Conservation (phyloP, 1,140 invertebrate genomes). For the Acromyrmex echinatior region DNA sequence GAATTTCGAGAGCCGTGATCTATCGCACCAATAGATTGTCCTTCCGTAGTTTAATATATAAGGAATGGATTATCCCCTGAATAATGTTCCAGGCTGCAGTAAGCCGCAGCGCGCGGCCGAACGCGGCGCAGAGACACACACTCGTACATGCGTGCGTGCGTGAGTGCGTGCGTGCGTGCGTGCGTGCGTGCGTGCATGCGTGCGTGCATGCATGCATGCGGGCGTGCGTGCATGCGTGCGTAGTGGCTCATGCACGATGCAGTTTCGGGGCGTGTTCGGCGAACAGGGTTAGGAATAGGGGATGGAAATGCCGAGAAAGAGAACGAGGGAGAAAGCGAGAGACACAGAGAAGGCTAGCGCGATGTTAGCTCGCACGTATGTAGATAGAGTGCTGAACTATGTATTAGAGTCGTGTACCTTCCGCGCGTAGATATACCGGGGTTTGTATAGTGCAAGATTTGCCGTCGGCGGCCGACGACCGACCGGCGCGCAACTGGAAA, state of each 20-base stretch:
- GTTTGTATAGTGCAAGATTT: constrained; percentile 83
- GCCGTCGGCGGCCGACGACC: constrained; percentile 74
- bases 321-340: constrained; percentile 38
- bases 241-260: constrained; percentile 56
- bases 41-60: constrained; percentile 79
- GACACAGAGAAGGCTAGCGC: constrained; percentile 79
- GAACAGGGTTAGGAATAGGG: constrained; percentile 69
- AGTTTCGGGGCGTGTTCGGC: constrained; percentile 72
- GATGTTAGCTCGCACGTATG: constrained; percentile 82
- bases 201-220: background rate
- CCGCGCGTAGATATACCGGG: constrained; percentile 77
- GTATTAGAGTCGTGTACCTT: constrained; percentile 83
- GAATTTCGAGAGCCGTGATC: constrained; percentile 65
- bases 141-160: constrained; percentile 24
- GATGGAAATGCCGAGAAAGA: constrained; percentile 68
- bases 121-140: constrained; percentile 33
- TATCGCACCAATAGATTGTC: constrained; percentile 77
- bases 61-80: constrained; percentile 84
- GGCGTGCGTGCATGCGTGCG: constrained; percentile 33
- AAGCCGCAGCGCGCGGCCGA: constrained; percentile 74
- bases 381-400: constrained; percentile 84
- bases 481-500: constrained; percentile 65
- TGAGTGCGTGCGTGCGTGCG: constrained; percentile 11
- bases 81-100: constrained; percentile 80
- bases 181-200: constrained; percentile 32